These are phyloP conservation scores for Astyanax mexicanus DNA, from an alignment of 2,797 vertebrate species.

Conservation along the genomic window DNA sequence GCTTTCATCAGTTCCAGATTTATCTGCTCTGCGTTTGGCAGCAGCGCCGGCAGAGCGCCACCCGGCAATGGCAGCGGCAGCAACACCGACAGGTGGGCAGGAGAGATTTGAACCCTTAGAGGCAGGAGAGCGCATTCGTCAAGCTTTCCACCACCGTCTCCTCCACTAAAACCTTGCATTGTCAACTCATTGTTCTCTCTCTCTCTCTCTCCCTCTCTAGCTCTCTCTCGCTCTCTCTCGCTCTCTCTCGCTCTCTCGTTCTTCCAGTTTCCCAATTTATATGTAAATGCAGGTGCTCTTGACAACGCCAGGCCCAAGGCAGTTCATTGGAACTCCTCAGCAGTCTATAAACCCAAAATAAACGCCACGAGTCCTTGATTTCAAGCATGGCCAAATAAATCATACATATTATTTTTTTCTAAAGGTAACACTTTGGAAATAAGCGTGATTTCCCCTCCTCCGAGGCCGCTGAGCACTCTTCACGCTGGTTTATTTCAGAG, in stretches of 20 bases:
- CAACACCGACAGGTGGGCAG: constrained; percentile 56
- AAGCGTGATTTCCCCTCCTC: constrained; percentile 49
- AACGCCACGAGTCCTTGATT: constrained; percentile 67
- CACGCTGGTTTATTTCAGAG: constrained; percentile 29
- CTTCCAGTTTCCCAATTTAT: constrained; percentile 79
- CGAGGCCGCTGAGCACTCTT: constrained; percentile 43
- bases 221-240: constrained; percentile 68
- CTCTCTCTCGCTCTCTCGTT: constrained; percentile 63
- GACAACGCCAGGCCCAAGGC: constrained; percentile 73
- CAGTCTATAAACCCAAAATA: constrained; percentile 68
- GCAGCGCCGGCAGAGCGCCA: constrained; percentile 40
- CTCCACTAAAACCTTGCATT: constrained; percentile 65
- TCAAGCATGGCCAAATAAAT: constrained; percentile 66
- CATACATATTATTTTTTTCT: constrained; percentile 64
- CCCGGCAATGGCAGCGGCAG: constrained; percentile 34
- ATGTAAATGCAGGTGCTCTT: constrained; percentile 80
- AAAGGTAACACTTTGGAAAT: constrained; percentile 65
- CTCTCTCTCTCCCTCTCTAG: constrained; percentile 30
- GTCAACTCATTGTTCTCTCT: constrained; percentile 55
- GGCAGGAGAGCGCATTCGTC: constrained; percentile 62
- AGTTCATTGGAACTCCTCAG: constrained; percentile 71
- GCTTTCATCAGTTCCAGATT: constrained; percentile 51
- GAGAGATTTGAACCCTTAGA: constrained; percentile 67
- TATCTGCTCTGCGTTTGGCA: constrained; percentile 50
- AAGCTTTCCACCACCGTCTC: constrained; percentile 64